Evolutionary conservation across 2,888 invertebrate species (phyloP), one percentile per base, ranked within the genome.

Genomic region (Pristionchus maxplancki): DNA sequence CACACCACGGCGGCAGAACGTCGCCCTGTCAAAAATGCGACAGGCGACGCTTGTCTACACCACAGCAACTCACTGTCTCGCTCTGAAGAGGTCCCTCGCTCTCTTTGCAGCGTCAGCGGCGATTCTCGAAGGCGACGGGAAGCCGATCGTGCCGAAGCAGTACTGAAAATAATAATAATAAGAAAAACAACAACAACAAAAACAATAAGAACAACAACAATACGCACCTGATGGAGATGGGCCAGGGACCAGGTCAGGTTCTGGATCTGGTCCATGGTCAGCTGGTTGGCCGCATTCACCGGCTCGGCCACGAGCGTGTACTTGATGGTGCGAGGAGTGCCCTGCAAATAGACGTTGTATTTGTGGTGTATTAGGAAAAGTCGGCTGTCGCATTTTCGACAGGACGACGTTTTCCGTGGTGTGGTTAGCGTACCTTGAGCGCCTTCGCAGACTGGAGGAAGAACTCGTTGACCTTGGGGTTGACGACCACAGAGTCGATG

Each of bases 341-440:
- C 82, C 82, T 83, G 82, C 37, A 78, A 78, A n/a, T n/a, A n/a
- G n/a, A n/a, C n/a, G n/a, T n/a, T n/a, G n/a, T n/a, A n/a, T n/a
- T n/a, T n/a, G n/a, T n/a, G n/a, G n/a, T n/a, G n/a, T n/a, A n/a
- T n/a, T n/a, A n/a, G n/a, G n/a, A n/a, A n/a, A n/a, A n/a, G n/a
- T n/a, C n/a, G n/a, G n/a, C n/a, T n/a, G n/a, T n/a, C n/a, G n/a
- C n/a, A n/a, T n/a, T n/a, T n/a, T n/a, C n/a, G n/a, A n/a, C n/a
- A n/a, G n/a, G n/a, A n/a, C n/a, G n/a, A n/a, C n/a, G n/a, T n/a
- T n/a, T n/a, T n/a, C n/a, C n/a, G n/a, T n/a, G n/a, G n/a, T n/a
- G n/a, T n/a, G n/a, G n/a, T n/a, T n/a, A n/a, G 17, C 31, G 82
- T 85, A 85, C 85, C 85, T 85, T 44, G 40, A 85, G 85, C 17